Base-by-base conservation (phyloP, 2,888 invertebrate genomes). In the Tridacna crocea region DNA sequence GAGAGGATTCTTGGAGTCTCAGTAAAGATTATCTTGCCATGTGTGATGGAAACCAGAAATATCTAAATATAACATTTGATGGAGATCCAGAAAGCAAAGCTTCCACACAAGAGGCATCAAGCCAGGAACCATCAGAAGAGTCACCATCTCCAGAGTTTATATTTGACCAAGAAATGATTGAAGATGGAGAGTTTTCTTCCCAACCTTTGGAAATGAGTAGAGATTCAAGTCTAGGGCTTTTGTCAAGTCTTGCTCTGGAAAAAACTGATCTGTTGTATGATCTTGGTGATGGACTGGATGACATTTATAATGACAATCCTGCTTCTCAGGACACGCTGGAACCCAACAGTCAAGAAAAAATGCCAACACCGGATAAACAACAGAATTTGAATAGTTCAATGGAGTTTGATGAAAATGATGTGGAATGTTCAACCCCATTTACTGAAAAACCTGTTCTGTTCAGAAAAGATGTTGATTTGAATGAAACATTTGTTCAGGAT, bases 41-140 rank as follows among this genome's bases (percentile, higher is more conserved):
- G 84, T 79, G 81, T 26, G 84, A 82, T 46, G 82, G 84, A 70
- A 80, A 84, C 26, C 85, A 88, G 60, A 70, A 26, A 22, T 83
- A 86, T 80, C 75, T 90, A 61, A 88, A 89, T 75, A 86, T 87
- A 27, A 90, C 91, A 26, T 89, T 89, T 84, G 84, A 88, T 78
- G 81, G 86, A 13, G 87, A 88, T 55, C 81, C 84, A 19, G 87
- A 87, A 51, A 84, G 86, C 51, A 87, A 85, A 75, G 74, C 79
- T 19, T 83, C 85, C n/a, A 85, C 83, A 60, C 77, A 82, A 48
- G 82, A 80, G 51, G 80, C 85, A 22, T 82, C 85, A 27, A 70
- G 70, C 51, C 75, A 82, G 60, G 82, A 80, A 61, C 82, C 85
- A n/a, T 82, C 85, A 26, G 82, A 87, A 60, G 87, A 87, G 75